These are phyloP conservation scores for Regulus satrapa DNA, from an alignment of 2,113 vertebrate species.

Conservation along the genomic window DNA sequence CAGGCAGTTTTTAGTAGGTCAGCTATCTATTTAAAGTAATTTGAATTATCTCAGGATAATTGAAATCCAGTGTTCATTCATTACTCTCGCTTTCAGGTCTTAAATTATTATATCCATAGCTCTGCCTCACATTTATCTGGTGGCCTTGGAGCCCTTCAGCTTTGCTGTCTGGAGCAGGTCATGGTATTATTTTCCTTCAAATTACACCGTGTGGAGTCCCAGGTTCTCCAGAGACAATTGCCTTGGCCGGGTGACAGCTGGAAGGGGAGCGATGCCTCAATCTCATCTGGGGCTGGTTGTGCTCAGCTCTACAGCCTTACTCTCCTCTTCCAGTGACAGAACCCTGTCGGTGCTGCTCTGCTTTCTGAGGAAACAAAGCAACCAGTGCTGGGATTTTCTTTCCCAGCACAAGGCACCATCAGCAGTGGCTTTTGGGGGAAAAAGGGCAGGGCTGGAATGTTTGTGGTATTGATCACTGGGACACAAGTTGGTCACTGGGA, in stretches of 20 bases:
- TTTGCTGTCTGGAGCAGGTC: neutral
- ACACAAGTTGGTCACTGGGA: neutral
- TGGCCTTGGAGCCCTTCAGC: slow-evolving; percentile 4
- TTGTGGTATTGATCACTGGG: neutral
- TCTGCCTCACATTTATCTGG: slow-evolving; percentile 15
- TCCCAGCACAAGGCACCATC: neutral
- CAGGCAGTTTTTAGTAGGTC: slow-evolving; percentile 47
- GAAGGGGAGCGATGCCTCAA: neutral
- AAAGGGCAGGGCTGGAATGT: rapidly evolving
- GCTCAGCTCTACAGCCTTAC: neutral
- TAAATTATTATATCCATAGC: slow-evolving; percentile 39
- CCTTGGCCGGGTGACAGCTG: slow-evolving; percentile 19
- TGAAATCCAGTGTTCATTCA: slow-evolving; percentile 56
- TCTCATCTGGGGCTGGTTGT: neutral
- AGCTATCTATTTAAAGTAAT: slow-evolving; percentile 62
- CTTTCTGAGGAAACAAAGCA: neutral
- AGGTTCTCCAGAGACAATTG: slow-evolving; percentile 1
- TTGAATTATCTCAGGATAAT: slow-evolving; percentile 65
- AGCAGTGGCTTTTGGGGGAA: neutral
- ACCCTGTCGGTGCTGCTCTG: neutral
- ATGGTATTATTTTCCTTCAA: slow-evolving; percentile 22
- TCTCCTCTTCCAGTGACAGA: neutral
- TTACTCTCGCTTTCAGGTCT: neutral
- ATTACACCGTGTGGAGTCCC: neutral
- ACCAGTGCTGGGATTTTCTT: rapidly evolving